These are phyloP conservation scores for Steinernema hermaphroditum DNA, from an alignment of 2,888 invertebrate genomes.

Conservation along the genomic window DNA sequence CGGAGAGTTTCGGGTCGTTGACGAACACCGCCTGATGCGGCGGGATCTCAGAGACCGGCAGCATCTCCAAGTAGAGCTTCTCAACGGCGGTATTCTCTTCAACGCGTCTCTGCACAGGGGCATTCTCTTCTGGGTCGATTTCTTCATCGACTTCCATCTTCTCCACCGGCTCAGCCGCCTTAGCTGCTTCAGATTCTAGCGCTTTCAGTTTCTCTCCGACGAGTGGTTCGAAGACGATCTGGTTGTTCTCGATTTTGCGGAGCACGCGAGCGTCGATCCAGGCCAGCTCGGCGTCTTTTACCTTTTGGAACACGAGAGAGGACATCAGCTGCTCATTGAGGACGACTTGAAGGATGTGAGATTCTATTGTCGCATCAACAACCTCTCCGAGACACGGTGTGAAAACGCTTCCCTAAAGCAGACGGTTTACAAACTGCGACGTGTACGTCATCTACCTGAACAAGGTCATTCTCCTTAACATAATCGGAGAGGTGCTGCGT, in stretches of 20 bases:
- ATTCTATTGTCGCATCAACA: slow-evolving; percentile 94
- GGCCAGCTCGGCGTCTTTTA: slow-evolving; percentile 87
- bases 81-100: slow-evolving; percentile 36
- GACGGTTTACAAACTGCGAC: background rate
- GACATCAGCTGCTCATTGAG: slow-evolving; percentile 69
- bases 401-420: slow-evolving; percentile 73
- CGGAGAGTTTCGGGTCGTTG: slow-evolving; percentile 87
- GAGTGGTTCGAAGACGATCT: slow-evolving; percentile 46
- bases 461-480: slow-evolving; percentile 50
- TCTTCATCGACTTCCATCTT: slow-evolving; percentile 29
- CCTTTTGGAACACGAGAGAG: slow-evolving; percentile 74
- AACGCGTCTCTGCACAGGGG: slow-evolving; percentile 8
- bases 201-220: slow-evolving; percentile 32
- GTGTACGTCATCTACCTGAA: slow-evolving; percentile 33
- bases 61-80: slow-evolving; percentile 53
- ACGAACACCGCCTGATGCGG: slow-evolving; percentile 79
- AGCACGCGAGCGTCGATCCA: slow-evolving; percentile 75
- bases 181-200: slow-evolving; percentile 19
- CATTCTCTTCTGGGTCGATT: slow-evolving; percentile 32
- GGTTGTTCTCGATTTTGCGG: slow-evolving; percentile 44
- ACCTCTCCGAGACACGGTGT: slow-evolving; percentile 77
- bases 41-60: slow-evolving; percentile 51
- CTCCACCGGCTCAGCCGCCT: slow-evolving; percentile 23
- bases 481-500: slow-evolving; percentile 74
- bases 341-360: slow-evolving; percentile 89